Base-by-base conservation (phyloP, 2,888 invertebrate genomes). In the Cheilosia pagana region DNA sequence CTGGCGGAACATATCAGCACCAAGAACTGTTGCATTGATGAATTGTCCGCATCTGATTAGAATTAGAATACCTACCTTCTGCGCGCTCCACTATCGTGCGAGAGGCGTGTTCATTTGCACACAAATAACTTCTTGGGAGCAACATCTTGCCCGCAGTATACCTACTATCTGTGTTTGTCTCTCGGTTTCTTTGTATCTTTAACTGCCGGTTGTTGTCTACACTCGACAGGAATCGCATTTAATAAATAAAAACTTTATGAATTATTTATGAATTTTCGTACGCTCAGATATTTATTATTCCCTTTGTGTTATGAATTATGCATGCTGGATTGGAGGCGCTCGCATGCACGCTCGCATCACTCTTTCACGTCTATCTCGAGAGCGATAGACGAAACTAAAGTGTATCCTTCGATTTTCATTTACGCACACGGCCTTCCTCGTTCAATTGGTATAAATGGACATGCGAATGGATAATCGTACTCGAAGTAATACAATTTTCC, bases 271-370 rank as follows among this genome's bases (percentile, higher is more conserved):
- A 50, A 77, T 50, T 77, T 67, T 72, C 68, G 67, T 72, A 68
- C 62, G 68, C 67, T 62, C 72, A 77, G 77, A 82, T 77, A 82
- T 82, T 72, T 72, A 77, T 82, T 82, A 82, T 82, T 82, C 82
- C 55, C 57, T 77, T 82, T 82, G 77, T 68, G 50, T 57, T 72
- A 82, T 82, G 82, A 82, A 82, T 82, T 63, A 82, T 82, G 77
- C 68, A 82, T 77, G 43, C 57, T 71, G 52, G 50, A 25, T 25
- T 3, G 5, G 31, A 2, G 12, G 3, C 10, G 35, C 25, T 25
- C 55, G 57, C 59, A 48, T 50, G 63, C 45, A 55, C 45, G 28
- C 35, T 35, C 70, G 35, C 65, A 72, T 72, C 71, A 67, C 57
- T 48, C n/a, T n/a, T n/a, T n/a, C n/a, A n/a, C 57, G 59, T 70